These are phyloP conservation scores for Anthoscopus minutus DNA, from an alignment of 2,113 vertebrate species.

Conservation along the genomic window DNA sequence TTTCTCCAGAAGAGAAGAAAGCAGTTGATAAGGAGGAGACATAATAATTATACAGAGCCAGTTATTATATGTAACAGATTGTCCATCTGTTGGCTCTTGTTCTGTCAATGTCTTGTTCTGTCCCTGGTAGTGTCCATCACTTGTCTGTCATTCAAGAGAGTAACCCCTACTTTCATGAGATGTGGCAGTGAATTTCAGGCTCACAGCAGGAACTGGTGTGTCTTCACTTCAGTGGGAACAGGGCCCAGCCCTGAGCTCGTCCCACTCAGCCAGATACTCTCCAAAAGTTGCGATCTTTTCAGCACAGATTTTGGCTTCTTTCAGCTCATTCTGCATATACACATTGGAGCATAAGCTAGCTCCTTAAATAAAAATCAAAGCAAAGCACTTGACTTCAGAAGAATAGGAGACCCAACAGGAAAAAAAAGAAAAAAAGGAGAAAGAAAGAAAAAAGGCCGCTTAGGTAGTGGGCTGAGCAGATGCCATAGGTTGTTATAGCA, in stretches of 20 bases:
- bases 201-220: not conserved
- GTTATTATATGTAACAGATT: not conserved
- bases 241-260: not conserved
- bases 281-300: constrained; percentile 25
- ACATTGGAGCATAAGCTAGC: constrained; percentile 2
- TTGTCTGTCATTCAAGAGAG: not conserved
- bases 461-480: constrained; percentile 56
- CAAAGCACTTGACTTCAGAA: constrained; percentile 62
- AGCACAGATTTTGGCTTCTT: constrained; percentile 39
- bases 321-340: constrained; percentile 22
- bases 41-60: not conserved
- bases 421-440: not conserved
- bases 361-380: constrained; percentile 64
- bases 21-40: not conserved
- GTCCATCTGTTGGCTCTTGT: not conserved
- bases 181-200: not conserved
- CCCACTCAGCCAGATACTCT: constrained; percentile 7
- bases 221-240: not conserved
- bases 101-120: not conserved
- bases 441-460: not conserved
- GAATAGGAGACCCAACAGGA: constrained; percentile 33
- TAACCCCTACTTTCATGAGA: not conserved
- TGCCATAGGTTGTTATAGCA: constrained; percentile 53
- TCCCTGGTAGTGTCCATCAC: not conserved
- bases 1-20: not conserved